These are phyloP conservation scores for Drosophila biarmipes DNA, from an alignment of 1,140 invertebrate species.

Conservation along the genomic window DNA sequence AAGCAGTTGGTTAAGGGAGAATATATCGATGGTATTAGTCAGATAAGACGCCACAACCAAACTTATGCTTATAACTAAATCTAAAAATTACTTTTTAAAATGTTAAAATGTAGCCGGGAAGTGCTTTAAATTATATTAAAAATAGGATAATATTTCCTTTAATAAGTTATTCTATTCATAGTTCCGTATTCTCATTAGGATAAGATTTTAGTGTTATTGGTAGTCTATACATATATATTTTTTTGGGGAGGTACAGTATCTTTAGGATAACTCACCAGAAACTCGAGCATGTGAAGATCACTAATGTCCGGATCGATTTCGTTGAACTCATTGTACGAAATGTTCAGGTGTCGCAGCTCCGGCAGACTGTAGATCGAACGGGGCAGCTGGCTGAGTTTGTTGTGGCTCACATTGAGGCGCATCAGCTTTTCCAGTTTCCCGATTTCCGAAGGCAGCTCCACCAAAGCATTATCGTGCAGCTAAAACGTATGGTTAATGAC, in stretches of 20 bases:
- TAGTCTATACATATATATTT: background rate
- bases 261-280: conserved; percentile 85
- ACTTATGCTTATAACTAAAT: background rate
- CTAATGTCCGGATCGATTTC: conserved; percentile 87
- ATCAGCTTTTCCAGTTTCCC: conserved; percentile 90
- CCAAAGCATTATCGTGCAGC: conserved; percentile 92
- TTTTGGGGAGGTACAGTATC: background rate
- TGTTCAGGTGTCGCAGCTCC: conserved; percentile 88
- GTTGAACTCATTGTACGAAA: conserved; percentile 89
- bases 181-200: background rate
- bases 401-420: conserved; percentile 92
- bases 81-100: no score
- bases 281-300: conserved; percentile 90
- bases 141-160: no score
- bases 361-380: conserved; percentile 88
- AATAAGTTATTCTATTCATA: background rate
- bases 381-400: conserved; percentile 89
- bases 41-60: conserved; percentile 35
- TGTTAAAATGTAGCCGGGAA: no score
- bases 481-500: conserved; percentile 63
- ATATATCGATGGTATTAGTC: conserved; percentile 20
- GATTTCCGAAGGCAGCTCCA: conserved; percentile 90
- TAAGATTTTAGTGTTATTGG: background rate
- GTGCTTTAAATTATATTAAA: no score
- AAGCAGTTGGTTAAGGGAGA: conserved; percentile 44